Conservation (phyloP, 2,113 vertebrate species). For the Illadopsis cleaveri region DNA sequence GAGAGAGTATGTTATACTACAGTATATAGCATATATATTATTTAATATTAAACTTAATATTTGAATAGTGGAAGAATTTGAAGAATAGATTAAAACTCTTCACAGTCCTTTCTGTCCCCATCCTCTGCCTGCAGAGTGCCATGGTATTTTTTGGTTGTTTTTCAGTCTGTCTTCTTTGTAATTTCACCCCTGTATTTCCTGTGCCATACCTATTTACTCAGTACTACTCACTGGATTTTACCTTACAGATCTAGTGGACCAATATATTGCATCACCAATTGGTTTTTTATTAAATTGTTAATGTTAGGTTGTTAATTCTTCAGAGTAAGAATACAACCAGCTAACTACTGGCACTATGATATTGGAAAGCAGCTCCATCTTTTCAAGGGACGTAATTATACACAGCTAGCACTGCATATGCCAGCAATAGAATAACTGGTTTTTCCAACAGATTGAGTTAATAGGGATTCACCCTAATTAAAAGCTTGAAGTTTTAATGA, state of each 20-base stretch:
- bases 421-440: background rate
- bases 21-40: background rate
- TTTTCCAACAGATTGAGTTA: background rate
- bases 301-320: background rate
- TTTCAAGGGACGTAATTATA: background rate
- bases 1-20: background rate
- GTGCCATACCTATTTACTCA: background rate
- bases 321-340: background rate
- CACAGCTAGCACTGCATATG: background rate
- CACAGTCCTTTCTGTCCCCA: background rate
- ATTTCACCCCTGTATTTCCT: background rate
- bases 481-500: background rate
- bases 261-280: background rate
- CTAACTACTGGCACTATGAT: background rate
- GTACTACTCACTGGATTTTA: background rate
- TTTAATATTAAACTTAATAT: background rate
- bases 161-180: background rate
- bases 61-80: background rate
- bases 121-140: background rate
- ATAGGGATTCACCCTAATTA: constrained; percentile 12
- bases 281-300: background rate
- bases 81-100: background rate
- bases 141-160: background rate
- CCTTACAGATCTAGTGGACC: background rate
- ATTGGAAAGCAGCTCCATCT: background rate